phyloP scores from a whole-genome alignment of 2,797 vertebrate species.

The Pelodytes ibericus region DNA sequence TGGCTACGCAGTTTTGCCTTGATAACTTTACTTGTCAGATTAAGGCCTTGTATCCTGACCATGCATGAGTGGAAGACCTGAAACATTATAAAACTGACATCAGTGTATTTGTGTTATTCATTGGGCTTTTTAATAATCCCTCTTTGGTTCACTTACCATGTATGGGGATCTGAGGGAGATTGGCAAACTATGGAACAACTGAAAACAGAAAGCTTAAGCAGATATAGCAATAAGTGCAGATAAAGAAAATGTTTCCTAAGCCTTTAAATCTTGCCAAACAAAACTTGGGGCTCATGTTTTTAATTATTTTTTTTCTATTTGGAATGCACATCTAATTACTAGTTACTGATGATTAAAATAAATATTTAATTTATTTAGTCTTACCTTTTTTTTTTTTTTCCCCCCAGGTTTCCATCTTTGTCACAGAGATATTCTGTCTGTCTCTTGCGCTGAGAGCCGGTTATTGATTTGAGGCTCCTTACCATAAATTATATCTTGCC shows the following conservation, averaged over 20 bases:
- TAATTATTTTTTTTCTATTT: background rate
- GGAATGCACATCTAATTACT: background rate
- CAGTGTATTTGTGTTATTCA: slow-evolving; percentile 12
- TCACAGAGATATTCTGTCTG: background rate
- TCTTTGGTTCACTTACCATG: background rate
- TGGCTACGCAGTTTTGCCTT: background rate
- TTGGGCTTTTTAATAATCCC: slow-evolving; percentile 1
- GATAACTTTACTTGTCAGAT: slow-evolving; percentile 2
- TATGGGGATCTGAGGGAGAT: background rate
- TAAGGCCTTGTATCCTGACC: slow-evolving; percentile 2
- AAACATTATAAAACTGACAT: slow-evolving; percentile 13
- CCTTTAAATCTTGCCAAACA: background rate
- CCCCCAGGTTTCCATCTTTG: slow-evolving; percentile 1
- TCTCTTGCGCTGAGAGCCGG: slow-evolving; percentile 1
- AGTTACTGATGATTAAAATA: background rate
- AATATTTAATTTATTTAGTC: background rate
- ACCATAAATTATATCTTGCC: slow-evolving; percentile 9
- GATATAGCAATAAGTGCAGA: background rate
- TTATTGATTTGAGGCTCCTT: slow-evolving; percentile 14
- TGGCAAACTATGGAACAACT: background rate
- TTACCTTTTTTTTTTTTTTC: background rate
- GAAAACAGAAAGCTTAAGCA: background rate
- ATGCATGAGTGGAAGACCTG: slow-evolving; percentile 4
- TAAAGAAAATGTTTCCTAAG: background rate
- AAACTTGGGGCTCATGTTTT: background rate